Evolutionary conservation across 2,888 invertebrate species (phyloP).

Genomic region (Hydriomena furcata): DNA sequence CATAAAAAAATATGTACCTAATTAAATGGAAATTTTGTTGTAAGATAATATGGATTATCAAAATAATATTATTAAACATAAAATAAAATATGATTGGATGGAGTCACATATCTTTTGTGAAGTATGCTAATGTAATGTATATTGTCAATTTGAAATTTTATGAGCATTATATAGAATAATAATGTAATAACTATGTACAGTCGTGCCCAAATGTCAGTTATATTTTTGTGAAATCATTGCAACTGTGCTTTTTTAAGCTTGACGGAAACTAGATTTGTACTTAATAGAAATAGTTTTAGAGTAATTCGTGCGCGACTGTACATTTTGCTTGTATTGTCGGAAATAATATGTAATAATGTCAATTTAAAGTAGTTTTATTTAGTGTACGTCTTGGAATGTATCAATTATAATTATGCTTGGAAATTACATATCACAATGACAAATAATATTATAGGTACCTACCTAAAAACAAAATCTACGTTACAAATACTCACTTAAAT

Average conservation of each 20-base stretch:
- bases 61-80: conserved; percentile 37
- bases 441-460: conserved; percentile 72
- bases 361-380: conserved; percentile 36
- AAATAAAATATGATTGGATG: conserved; percentile 38
- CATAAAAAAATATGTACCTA: conserved; percentile 26
- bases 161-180: conserved; percentile 38
- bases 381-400: conserved; percentile 40
- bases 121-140: conserved; percentile 33
- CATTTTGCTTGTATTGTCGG: conserved; percentile 51
- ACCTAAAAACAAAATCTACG: conserved; percentile 19
- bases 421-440: conserved; percentile 76
- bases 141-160: conserved; percentile 56
- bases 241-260: conserved; percentile 53
- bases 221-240: conserved; percentile 52
- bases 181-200: conserved; percentile 48
- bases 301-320: conserved; percentile 60
- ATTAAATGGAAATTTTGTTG: conserved; percentile 22
- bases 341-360: conserved; percentile 37
- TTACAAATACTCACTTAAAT: background rate
- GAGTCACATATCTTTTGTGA: conserved; percentile 67
- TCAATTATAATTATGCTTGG: conserved; percentile 59
- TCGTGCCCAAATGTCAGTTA: conserved; percentile 62
- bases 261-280: conserved; percentile 54
- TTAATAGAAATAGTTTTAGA: conserved; percentile 45
- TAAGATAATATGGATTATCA: conserved; percentile 26